A percentile compares a stretch with the other conserved stretches of the same genome.
Conservation (phyloP, 2,797 vertebrate species). For the Aselliscus stoliczkanus region DNA sequence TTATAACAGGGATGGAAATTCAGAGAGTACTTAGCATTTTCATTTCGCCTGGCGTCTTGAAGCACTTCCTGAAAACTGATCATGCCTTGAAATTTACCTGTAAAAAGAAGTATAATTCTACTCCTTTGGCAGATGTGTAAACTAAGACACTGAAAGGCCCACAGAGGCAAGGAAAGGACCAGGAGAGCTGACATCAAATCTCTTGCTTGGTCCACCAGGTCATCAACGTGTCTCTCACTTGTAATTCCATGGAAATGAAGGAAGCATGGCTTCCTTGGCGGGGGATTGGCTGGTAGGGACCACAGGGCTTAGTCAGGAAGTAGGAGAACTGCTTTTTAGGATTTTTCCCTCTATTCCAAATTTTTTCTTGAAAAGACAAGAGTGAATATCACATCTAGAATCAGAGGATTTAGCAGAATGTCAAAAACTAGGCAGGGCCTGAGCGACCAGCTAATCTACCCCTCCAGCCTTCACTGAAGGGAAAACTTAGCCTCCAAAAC, state of each 20-base stretch:
- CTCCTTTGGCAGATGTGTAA: conserved; percentile 73
- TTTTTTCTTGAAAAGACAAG: not conserved
- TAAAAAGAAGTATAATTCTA: conserved; percentile 56
- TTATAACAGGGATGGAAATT: not conserved
- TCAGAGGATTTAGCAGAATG: not conserved
- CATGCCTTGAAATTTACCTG: conserved; percentile 69
- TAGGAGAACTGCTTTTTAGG: not conserved
- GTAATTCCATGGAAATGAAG: conserved; percentile 28
- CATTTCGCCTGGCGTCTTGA: conserved; percentile 50
- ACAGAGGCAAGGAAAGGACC: conserved; percentile 10
- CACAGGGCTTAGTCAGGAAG: not conserved
- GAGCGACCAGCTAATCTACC: not conserved
- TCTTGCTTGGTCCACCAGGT: not conserved
- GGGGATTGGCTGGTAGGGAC: not conserved
- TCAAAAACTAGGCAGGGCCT: not conserved
- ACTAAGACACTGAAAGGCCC: conserved; percentile 56
- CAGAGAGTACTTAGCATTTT: conserved; percentile 26
- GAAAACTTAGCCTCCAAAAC: not conserved
- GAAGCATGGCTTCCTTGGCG: not conserved
- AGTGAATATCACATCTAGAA: not conserved
- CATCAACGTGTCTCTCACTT: conserved; percentile 19
- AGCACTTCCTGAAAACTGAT: conserved; percentile 74
- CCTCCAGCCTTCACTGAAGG: not conserved
- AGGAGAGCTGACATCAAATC: not conserved
- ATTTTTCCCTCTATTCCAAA: not conserved